Base-by-base conservation (phyloP, 92 coral and sea anemone genomes). In the Bergia sp. region DNA sequence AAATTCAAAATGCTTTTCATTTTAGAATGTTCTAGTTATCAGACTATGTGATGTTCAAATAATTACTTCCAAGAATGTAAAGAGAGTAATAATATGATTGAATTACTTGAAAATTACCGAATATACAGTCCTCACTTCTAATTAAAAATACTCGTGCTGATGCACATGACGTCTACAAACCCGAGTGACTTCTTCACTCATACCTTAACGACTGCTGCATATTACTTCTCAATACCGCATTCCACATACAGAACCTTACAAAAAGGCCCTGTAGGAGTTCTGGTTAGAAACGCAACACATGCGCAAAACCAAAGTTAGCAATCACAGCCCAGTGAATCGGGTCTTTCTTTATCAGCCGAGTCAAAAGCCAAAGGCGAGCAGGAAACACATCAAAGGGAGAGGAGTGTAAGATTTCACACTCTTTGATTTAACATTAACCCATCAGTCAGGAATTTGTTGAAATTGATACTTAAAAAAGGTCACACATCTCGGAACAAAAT, bases 351-450 rank as follows among this genome's bases (percentile, higher is more conserved):
- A 0, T 4, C 78, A 38, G 78, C 77, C 16, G 77, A 73, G 44
- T 73, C 77, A 73, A 16, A 73, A 37, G 66, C 47, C 12, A 74
- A 18, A 38, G 78, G 7, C 43, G 11, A 47, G 78, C 78, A 37
- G 43, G 78, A 74, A 74, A 74, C 79, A 45, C 64, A 37, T 84
- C 87, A 84, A 45, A 45, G 36, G 65, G 29, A 76, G 47, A 84
- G 77, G 65, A 84, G 87, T 84, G 79, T 84, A 84, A 44, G 77
- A 71, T 84, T 84, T 84, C 87, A 84, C 75, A 36, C 87, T 43
- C 41, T 72, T 57, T 67, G 79, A 84, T 84, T 84, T 84, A 84
- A 84, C 23, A 84, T 84, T 84, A 84, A 84, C 87, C 77, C n/a
- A 69, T 69, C 37, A 72, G 61, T 71, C 77, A 44, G 79, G 87